Evolutionary conservation across 2,888 invertebrate species (phyloP).

Genomic region (Xanthorhoe spadicearia): DNA sequence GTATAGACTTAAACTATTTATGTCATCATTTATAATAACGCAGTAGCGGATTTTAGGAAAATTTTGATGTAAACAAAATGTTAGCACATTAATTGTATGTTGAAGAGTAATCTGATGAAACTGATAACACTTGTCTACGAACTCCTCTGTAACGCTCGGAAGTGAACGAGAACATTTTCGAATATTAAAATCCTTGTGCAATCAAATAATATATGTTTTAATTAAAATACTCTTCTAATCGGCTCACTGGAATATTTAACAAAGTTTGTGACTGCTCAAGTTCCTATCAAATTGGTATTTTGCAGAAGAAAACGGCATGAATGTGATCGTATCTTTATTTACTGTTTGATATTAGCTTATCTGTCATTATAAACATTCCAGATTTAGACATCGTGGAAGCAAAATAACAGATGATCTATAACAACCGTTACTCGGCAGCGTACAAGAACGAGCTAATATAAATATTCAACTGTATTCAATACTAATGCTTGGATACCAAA

Average conservation of each 20-base stretch:
- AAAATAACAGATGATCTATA: not conserved
- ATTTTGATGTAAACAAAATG: constrained; percentile 23
- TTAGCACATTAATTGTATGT: constrained; percentile 18
- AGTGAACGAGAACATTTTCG: constrained; percentile 27
- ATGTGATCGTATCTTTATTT: not conserved
- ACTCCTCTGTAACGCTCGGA: constrained; percentile 27
- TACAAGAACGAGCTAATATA: not conserved
- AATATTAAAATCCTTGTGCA: constrained; percentile 35
- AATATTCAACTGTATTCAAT: not conserved
- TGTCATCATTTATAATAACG: constrained; percentile 24
- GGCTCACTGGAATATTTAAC: constrained; percentile 7
- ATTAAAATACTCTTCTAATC: constrained; percentile 23
- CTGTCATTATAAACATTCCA: not conserved
- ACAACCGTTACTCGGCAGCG: not conserved
- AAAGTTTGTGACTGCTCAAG: not conserved
- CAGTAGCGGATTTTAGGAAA: constrained; percentile 25
- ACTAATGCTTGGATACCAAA: no score
- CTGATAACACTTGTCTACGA: constrained; percentile 17
- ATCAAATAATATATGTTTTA: constrained; percentile 33
- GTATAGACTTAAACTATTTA: constrained; percentile 32
- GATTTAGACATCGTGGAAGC: not conserved
- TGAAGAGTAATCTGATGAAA: constrained; percentile 18
- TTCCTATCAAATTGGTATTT: not conserved
- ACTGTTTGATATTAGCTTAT: not conserved
- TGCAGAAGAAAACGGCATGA: not conserved